phyloP scores from a whole-genome alignment of 2,888 invertebrate species.

The Villa cingulata region DNA sequence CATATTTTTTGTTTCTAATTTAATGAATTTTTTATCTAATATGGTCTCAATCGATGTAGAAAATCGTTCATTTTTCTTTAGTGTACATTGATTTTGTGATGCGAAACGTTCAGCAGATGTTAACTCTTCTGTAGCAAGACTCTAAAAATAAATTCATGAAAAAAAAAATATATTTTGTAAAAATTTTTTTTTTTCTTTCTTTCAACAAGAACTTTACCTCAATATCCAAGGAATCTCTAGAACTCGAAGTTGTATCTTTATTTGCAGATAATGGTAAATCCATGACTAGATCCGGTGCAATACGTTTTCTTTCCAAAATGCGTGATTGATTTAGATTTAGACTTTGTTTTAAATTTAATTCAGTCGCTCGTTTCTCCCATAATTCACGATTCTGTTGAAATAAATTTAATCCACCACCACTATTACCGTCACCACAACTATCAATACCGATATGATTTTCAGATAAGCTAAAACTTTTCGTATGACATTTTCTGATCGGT shows the following conservation, averaged over 20 bases:
- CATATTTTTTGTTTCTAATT: conserved; percentile 16
- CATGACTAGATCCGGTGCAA: conserved; percentile 69
- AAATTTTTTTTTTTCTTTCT: not conserved
- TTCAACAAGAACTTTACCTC: conserved; percentile 18
- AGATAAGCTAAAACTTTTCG: conserved; percentile 17
- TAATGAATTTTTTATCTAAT: conserved; percentile 14
- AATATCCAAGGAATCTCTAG: conserved; percentile 23
- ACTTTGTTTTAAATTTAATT: conserved; percentile 39
- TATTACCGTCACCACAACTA: not conserved
- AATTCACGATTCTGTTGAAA: conserved; percentile 40
- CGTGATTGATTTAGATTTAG: conserved; percentile 36
- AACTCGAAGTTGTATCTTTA: conserved; percentile 25
- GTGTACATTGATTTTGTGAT: conserved; percentile 62
- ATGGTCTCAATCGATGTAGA: conserved; percentile 12
- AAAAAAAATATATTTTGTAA: not conserved
- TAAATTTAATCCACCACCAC: conserved; percentile 12
- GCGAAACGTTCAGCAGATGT: conserved; percentile 67
- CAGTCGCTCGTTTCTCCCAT: conserved; percentile 45
- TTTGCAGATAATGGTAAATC: conserved; percentile 53
- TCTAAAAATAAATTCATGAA: conserved; percentile 33
- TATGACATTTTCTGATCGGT: conserved; percentile 15
- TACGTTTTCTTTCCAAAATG: conserved; percentile 28
- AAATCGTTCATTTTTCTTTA: conserved; percentile 47
- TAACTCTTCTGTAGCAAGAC: conserved; percentile 44
- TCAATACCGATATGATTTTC: conserved; percentile 13